Evolutionary conservation across 1,140 invertebrate species (phyloP).

Genomic region (Achatina immaculata): DNA sequence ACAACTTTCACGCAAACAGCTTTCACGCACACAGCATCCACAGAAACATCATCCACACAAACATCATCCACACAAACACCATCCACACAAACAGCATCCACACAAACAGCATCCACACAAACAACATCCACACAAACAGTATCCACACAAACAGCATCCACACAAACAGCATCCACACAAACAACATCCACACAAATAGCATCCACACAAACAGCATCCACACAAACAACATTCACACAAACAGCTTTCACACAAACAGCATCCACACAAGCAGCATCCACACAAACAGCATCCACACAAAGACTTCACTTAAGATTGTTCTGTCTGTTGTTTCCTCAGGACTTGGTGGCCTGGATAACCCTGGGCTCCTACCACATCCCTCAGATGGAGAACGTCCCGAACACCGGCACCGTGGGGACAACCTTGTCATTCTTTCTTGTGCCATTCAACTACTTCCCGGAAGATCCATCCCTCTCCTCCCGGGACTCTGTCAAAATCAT

Average conservation of each 20-base stretch:
- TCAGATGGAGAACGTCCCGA: slow-evolving; percentile 59
- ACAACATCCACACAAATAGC: not conserved
- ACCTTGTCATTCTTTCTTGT: slow-evolving; percentile 53
- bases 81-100: too few relatives aligned
- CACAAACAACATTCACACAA: too few relatives aligned
- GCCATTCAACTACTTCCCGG: slow-evolving; percentile 65
- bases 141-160: not conserved
- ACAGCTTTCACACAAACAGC: too few relatives aligned
- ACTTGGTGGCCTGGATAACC: slow-evolving; percentile 65
- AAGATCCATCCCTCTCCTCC: slow-evolving; percentile 58
- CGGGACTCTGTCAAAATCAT: slow-evolving; percentile 72
- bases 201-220: too few relatives aligned
- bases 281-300: not conserved
- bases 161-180: not conserved
- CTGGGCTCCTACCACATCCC: slow-evolving; percentile 62
- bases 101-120: not conserved
- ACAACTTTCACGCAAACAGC: not conserved
- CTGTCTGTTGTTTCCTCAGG: slow-evolving; percentile 46
- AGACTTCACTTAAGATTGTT: too few relatives aligned
- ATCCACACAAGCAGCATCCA: too few relatives aligned
- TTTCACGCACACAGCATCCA: too few relatives aligned
- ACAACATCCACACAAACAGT: not conserved
- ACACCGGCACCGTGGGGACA: slow-evolving; percentile 52
- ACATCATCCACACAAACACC: too few relatives aligned
- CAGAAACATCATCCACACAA: too few relatives aligned